A percentile compares a stretch with the other conserved stretches of the same genome.
phyloP scores from a whole-genome alignment of 2,797 vertebrate genomes.

The Artibeus lituratus region DNA sequence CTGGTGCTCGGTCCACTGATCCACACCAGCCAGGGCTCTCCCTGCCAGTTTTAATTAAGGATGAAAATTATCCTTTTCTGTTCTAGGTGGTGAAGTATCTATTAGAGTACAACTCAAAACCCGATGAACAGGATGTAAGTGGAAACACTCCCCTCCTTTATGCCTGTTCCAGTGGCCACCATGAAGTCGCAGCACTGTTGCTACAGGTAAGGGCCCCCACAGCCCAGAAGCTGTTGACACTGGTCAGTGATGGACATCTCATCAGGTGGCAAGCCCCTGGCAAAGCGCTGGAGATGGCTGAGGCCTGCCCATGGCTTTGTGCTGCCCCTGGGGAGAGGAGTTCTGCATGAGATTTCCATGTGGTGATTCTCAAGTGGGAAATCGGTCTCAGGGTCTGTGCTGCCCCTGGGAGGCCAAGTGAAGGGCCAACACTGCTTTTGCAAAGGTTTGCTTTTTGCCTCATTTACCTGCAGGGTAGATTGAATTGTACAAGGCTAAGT shows the following conservation, averaged over 20 bases:
- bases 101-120: slow-evolving; percentile 90
- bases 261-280: background rate
- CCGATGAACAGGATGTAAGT: slow-evolving; percentile 92
- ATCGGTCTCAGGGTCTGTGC: fast-evolving
- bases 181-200: slow-evolving; percentile 85
- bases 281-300: background rate
- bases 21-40: background rate
- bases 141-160: slow-evolving; percentile 95
- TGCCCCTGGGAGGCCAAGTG: background rate
- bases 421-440: background rate
- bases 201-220: slow-evolving; percentile 85
- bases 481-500: background rate
- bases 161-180: slow-evolving; percentile 88
- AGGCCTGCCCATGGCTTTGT: too few relatives aligned
- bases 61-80: slow-evolving; percentile 1
- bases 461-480: too few relatives aligned
- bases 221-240: background rate
- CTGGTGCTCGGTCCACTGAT: too few relatives aligned
- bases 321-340: background rate
- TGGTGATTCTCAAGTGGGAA: background rate
- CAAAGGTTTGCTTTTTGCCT: background rate
- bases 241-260: background rate
- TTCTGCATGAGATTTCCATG: fast-evolving
- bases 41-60: background rate
- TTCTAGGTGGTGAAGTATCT: slow-evolving; percentile 90